These are phyloP conservation scores for Octonoba sinensis DNA, from an alignment of 2,888 invertebrate species.

Conservation along the genomic window DNA sequence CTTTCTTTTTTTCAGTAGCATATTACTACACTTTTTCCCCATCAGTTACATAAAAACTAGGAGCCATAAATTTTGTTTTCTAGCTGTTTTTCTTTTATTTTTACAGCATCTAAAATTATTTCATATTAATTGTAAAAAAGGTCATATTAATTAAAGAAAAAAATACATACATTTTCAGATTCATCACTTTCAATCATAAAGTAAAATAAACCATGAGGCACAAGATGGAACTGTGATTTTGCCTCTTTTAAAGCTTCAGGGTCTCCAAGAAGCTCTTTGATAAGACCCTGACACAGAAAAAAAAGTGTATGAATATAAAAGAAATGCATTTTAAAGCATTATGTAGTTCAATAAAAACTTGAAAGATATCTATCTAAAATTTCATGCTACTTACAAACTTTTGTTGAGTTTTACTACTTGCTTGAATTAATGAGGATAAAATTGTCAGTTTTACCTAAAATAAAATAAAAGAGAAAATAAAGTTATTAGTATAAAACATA, in stretches of 20 bases:
- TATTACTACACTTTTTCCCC: too few species aligned
- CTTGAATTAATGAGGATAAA: neutral
- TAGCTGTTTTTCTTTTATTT: neutral
- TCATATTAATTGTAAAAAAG: neutral
- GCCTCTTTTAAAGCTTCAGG: slow-evolving; percentile 14
- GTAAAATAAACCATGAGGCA: slow-evolving; percentile 56
- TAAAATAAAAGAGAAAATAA: neutral
- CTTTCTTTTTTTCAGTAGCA: too few species aligned
- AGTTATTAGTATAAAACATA: too few species aligned
- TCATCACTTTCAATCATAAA: slow-evolving; percentile 49
- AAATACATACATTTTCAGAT: slow-evolving; percentile 34
- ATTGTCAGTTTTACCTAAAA: slow-evolving; percentile 38
- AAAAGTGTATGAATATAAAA: too few species aligned
- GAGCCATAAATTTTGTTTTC: too few species aligned
- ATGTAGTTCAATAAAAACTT: too few species aligned
- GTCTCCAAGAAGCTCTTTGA: slow-evolving; percentile 42
- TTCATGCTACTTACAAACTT: too few species aligned
- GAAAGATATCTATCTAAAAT: too few species aligned
- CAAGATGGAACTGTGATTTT: slow-evolving; percentile 22
- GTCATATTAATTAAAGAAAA: neutral
- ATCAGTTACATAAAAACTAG: too few species aligned
- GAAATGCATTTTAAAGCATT: too few species aligned
- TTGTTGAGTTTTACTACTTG: too few species aligned
- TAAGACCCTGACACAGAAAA: too few species aligned
- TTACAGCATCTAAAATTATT: neutral